Evolutionary conservation across 2,888 invertebrate genomes (phyloP), one percentile per base, ranked within the genome.

Genomic region (Muschampia plurimacula): DNA sequence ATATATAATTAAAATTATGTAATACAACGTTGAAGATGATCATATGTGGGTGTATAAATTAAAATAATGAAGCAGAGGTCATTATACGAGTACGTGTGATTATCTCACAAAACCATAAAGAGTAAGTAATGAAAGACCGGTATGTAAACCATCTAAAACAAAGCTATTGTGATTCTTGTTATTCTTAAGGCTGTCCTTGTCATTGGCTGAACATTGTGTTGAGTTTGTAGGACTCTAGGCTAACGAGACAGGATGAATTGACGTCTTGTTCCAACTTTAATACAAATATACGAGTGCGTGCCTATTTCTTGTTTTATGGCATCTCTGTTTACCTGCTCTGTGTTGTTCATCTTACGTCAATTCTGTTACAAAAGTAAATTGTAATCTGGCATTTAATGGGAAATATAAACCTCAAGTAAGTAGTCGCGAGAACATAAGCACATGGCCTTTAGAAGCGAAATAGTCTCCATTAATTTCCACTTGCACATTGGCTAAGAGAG

Each of bases 211-310:
- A 72, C 72, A 72, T 72, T 72, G 72, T 72, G 67, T 72, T 60
- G 71, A 71, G 66, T 39, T 49, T 60, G 57, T 66, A 71, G 71
- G 71, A 67, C 46, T 71, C 71, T 71, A 71, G 71, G 71, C 71
- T 71, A 71, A 71, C 71, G 66, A 71, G 71, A 71, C 71, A 71
- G 66, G 71, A 72, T 72, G 71, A 72, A 71, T 71, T 71, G 71
- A 72, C 71, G 71, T 72, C 71, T 72, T 67, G 71, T 72, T 72
- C 60, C 66, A 72, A 67, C 71, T 72, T 67, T 72, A 60, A 72
- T 72, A 72, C 71, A 72, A 72, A 72, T 72, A 72, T 72, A 72
- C 72, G 72, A 72, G 72, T 66, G 66, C 59, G 59, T 71, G 32
- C 52, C 67, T 44, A 67, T 72, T 72, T 72, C 72, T 72, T 72